Base-by-base conservation (phyloP, 2,888 invertebrate genomes). In the Copidosoma aretas region DNA sequence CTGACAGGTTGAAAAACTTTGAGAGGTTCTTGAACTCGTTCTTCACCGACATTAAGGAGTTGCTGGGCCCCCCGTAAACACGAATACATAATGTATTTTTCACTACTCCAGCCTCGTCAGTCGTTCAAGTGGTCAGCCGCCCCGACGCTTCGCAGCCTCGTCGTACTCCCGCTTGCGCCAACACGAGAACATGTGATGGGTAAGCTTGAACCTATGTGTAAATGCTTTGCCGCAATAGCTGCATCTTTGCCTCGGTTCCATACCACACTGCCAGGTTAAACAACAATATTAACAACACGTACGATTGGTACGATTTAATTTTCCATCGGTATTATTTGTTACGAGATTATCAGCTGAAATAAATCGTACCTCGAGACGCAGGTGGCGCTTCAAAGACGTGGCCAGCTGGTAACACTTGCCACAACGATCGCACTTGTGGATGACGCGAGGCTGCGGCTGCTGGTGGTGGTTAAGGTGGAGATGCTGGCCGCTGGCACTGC, bases 321-420 rank as follows among this genome's bases (percentile, higher is more conserved):
- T n/a, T n/a, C n/a, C n/a, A n/a, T n/a, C n/a, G n/a, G n/a, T n/a
- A n/a, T n/a, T n/a, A n/a, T n/a, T n/a, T n/a, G n/a, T n/a, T n/a
- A n/a, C n/a, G n/a, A n/a, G n/a, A n/a, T n/a, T n/a, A 32, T 32
- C 8, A 8, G 4, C 4, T 32, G 32, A 32, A 32, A 32, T 32
- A 32, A 5, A 32, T 32, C 32, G 4, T 32, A 32, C 32, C 32
- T 32, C n/a, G n/a, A 84, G 80, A 39, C 85, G 80, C 41, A 83
- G 79, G 73, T 86, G 86, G n/a, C 86, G 82, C 43, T 80, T 83
- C 24, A 85, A 73, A 1, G 84, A 84, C 10, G 82, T 83, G 15
- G 77, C 75, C 21, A 84, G 82, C 64, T 80, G 82, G 73, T 85
- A 85, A 0, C 76, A 75, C 75, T 84, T 84, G 19, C 80, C 80